These are phyloP conservation scores for Peromyscus leucopus DNA, from an alignment of 2,113 vertebrate genomes.

Conservation along the genomic window DNA sequence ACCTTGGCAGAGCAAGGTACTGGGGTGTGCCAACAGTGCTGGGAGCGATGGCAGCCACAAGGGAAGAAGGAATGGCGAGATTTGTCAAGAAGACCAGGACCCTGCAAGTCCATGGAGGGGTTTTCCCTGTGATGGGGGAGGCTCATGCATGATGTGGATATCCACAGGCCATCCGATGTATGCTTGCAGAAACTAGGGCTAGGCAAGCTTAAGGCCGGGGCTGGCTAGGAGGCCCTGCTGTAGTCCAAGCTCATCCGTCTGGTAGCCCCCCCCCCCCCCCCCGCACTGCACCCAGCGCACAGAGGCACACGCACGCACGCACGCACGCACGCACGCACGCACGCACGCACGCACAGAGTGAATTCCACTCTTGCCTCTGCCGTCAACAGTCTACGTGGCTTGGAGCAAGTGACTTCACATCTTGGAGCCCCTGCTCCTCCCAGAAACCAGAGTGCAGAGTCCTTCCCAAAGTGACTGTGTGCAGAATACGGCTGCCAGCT, in stretches of 20 bases:
- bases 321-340: too few relatives aligned
- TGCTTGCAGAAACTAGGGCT: not conserved
- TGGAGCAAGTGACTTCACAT: not conserved
- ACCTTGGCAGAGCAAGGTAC: not conserved
- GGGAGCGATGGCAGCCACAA: not conserved
- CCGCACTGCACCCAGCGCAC: not conserved
- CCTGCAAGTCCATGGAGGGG: not conserved
- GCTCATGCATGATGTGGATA: not conserved
- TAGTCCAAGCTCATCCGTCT: not conserved
- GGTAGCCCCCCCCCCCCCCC: too few relatives aligned
- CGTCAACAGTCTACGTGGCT: not conserved
- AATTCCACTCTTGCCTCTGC: not conserved
- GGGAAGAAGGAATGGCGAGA: too few relatives aligned
- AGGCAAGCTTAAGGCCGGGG: not conserved
- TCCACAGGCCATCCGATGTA: not conserved
- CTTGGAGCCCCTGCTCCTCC: not conserved
- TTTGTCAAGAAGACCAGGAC: too few relatives aligned
- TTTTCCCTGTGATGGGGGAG: not conserved
- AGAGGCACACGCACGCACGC: not conserved
- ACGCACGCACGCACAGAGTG: not conserved
- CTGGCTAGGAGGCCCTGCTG: not conserved
- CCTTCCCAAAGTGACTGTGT: too few relatives aligned
- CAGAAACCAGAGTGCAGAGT: not conserved
- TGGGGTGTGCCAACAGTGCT: not conserved
- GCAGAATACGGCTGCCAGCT: not conserved